Conservation (phyloP, 2,797 vertebrate genomes). For the Microctenopoma stevenorrisi region DNA sequence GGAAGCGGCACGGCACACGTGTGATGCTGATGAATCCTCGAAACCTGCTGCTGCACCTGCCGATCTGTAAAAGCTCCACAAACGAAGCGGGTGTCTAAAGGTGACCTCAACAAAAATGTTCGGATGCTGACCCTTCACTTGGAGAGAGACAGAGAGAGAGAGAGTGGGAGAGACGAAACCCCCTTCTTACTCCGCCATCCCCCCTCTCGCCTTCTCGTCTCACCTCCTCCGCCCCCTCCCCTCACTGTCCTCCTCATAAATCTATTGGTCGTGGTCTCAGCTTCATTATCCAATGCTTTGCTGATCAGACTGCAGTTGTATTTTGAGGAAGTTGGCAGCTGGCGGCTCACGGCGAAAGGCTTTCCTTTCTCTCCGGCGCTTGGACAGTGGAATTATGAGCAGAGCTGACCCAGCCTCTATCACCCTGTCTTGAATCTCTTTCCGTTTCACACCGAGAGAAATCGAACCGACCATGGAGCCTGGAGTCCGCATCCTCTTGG, state of each 20-base stretch:
- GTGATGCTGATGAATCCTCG: conserved; percentile 17
- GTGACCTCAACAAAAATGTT: background rate
- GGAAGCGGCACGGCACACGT: background rate
- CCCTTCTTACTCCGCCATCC: background rate
- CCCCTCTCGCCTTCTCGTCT: background rate
- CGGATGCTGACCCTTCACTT: conserved; percentile 36
- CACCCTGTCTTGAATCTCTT: conserved; percentile 85
- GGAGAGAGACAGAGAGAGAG: conserved; percentile 8
- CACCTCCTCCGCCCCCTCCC: background rate
- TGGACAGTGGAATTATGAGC: conserved; percentile 98
- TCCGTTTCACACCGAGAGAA: conserved; percentile 63
- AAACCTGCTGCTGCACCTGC: conserved; percentile 33
- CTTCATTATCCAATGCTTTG: conserved; percentile 88
- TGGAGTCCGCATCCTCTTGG: conserved; percentile 88
- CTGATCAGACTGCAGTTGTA: conserved; percentile 96
- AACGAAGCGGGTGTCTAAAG: background rate
- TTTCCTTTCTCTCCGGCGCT: conserved; percentile 80
- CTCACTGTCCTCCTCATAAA: conserved; percentile 82
- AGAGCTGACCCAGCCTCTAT: conserved; percentile 91
- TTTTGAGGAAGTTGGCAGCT: conserved; percentile 97
- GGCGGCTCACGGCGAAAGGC: conserved; percentile 85
- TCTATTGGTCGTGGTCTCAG: conserved; percentile 96
- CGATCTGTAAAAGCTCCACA: conserved; percentile 18
- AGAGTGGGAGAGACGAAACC: background rate
- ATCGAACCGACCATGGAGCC: conserved; percentile 86